Base-by-base conservation (phyloP, 2,888 invertebrate genomes). In the Acanthacorydalis orientalis region DNA sequence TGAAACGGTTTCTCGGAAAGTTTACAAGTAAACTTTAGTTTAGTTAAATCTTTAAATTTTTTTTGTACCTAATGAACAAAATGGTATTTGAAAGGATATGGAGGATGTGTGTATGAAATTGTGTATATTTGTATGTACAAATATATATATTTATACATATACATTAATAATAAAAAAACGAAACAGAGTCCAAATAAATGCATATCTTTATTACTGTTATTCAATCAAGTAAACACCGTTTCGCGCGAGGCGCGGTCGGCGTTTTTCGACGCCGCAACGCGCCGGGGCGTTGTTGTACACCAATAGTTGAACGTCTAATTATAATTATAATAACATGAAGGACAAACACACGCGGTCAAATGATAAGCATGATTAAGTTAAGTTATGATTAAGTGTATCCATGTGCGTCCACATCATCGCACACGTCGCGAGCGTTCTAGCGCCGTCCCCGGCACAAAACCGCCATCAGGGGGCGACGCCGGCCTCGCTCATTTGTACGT, bases 131-230 rank as follows among this genome's bases (percentile, higher is more conserved):
- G 23, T 23, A 23, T 23, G 23, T 23, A 23, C 23, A 23, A 23
- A 23, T 23, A 23, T 23, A 23, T 23, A 23, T 23, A 23, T 23
- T 23, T 23, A 23, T 23, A 23, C 23, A 23, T 23, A 23, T 23
- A 23, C 6, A 23, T 23, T 23, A 23, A 4, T 23, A 23, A 23
- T n/a, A 23, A 23, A 23, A 23, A 6, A 23, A 23, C 23, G 23
- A 23, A 23, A 23, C 23, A 23, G 6, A 23, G 23, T 65, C 76
- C 76, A 77, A 77, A 77, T 78, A 77, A 77, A 78, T 77, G 77
- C 77, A 78, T 77, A 77, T 77, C 77, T 77, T 77, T 77, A 77
- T 77, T 77, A 77, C 74, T 75, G 77, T 73, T 70, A 52, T 52
- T 68, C 75, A 77, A 75, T 76, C 72, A 77, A 67, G 69, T 70